Conservation (phyloP, 2,888 invertebrate genomes). For the Shargacucullia verbasci region DNA sequence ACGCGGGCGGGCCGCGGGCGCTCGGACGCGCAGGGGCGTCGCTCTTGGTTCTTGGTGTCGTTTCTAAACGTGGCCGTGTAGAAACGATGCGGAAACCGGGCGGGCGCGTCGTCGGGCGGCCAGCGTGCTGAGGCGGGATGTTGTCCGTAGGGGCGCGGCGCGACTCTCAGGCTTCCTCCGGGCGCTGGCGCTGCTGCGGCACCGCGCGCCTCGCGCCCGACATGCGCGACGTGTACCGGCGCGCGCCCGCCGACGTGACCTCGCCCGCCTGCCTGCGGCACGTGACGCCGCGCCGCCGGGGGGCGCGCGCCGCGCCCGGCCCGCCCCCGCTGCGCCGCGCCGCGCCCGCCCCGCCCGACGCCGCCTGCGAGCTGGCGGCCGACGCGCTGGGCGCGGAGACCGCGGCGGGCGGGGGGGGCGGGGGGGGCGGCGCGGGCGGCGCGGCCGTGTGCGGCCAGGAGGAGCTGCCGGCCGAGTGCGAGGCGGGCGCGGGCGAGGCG, state of each 20-base stretch:
- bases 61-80: slow-evolving; percentile 1
- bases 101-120: slow-evolving; percentile 1
- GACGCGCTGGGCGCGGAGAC: slow-evolving; percentile 27
- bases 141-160: slow-evolving; percentile 45
- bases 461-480: slow-evolving; percentile 5
- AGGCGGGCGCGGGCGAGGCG: slow-evolving; percentile 20
- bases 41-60: background rate
- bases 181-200: slow-evolving; percentile 61
- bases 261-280: slow-evolving; percentile 74
- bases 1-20: background rate
- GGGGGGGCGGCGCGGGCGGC: slow-evolving; percentile 63
- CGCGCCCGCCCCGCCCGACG: slow-evolving; percentile 68
- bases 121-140: slow-evolving; percentile 23
- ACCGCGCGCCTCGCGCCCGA: slow-evolving; percentile 39
- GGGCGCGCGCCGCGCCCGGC: slow-evolving; percentile 48
- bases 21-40: background rate
- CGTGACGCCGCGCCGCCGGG: slow-evolving; percentile 72
- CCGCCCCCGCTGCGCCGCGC: slow-evolving; percentile 78
- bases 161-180: slow-evolving; percentile 68
- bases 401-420: slow-evolving; percentile 79
- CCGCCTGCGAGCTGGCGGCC: slow-evolving; percentile 56
- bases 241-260: slow-evolving; percentile 66
- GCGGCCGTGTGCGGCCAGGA: slow-evolving; percentile 89
- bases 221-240: slow-evolving; percentile 90
- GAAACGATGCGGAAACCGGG: background rate